Evolutionary conservation across 2,888 invertebrate genomes (phyloP).

Genomic region (Brenthis daphne): DNA sequence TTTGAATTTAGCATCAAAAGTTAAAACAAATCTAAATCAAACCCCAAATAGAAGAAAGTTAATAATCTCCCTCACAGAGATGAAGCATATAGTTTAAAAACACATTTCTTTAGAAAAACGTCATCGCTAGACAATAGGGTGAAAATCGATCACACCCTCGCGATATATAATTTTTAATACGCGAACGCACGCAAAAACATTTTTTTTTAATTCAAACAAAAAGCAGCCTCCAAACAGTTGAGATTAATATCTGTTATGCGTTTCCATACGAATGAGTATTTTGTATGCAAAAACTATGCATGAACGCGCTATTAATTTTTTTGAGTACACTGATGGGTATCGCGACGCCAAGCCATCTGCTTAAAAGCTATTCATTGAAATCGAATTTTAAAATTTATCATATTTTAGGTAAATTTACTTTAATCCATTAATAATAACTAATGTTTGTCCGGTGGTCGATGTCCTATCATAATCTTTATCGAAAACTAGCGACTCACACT

Average conservation of each 20-base stretch:
- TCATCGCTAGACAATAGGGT: constrained; percentile 20
- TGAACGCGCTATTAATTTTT: constrained; percentile 45
- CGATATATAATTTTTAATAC: constrained; percentile 37
- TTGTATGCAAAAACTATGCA: constrained; percentile 43
- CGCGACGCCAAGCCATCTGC: constrained; percentile 36
- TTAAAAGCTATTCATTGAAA: constrained; percentile 33
- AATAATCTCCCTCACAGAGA: too few species aligned
- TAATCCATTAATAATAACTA: constrained; percentile 4
- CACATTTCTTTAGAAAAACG: neutral
- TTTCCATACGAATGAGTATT: constrained; percentile 43
- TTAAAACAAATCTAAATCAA: too few species aligned
- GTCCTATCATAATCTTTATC: neutral
- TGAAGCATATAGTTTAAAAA: neutral
- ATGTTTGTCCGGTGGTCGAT: neutral
- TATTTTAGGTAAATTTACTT: neutral
- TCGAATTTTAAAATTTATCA: constrained; percentile 11
- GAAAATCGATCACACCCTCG: constrained; percentile 33
- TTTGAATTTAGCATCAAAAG: too few species aligned
- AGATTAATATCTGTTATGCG: constrained; percentile 46
- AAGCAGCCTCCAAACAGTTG: constrained; percentile 39
- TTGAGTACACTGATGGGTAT: constrained; percentile 40
- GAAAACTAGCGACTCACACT: too few species aligned
- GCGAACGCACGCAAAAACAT: constrained; percentile 33
- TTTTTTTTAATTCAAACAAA: constrained; percentile 40
- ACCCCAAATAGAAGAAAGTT: too few species aligned